Percentiles rank a stretch among this genome's conserved stretches.
These are phyloP conservation scores for Morus bassanus DNA, from an alignment of 2,797 vertebrate genomes.

Conservation along the genomic window DNA sequence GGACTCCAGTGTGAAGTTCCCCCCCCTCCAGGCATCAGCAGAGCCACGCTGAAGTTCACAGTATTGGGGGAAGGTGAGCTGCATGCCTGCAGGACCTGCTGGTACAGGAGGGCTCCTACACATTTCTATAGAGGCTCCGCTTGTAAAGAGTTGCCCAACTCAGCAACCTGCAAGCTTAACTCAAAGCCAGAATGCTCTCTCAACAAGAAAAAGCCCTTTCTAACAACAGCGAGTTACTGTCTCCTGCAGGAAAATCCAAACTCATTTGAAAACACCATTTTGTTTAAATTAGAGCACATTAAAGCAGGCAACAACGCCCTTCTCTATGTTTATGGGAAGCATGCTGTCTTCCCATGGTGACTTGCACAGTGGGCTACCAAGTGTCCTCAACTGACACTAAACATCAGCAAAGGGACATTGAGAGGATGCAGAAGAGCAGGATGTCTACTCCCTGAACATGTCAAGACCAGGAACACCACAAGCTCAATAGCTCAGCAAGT, in stretches of 20 bases:
- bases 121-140: neutral
- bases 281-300: neutral
- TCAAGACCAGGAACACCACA: neutral
- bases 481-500: neutral
- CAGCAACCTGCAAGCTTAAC: neutral
- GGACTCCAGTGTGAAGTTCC: accelerated
- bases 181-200: neutral
- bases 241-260: neutral
- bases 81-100: neutral
- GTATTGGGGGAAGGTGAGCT: neutral
- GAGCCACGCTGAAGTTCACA: accelerated
- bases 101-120: neutral
- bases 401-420: neutral
- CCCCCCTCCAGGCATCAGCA: neutral
- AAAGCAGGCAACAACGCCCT: neutral
- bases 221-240: neutral
- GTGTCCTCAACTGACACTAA: neutral
- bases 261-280: neutral
- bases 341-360: neutral
- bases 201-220: neutral
- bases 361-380: neutral
- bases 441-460: neutral
- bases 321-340: neutral
- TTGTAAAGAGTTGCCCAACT: neutral
- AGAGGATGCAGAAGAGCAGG: neutral